Evolutionary conservation across 1,140 invertebrate species (phyloP), one percentile per base, ranked within the genome.

Genomic region (Papilio polyxenes): DNA sequence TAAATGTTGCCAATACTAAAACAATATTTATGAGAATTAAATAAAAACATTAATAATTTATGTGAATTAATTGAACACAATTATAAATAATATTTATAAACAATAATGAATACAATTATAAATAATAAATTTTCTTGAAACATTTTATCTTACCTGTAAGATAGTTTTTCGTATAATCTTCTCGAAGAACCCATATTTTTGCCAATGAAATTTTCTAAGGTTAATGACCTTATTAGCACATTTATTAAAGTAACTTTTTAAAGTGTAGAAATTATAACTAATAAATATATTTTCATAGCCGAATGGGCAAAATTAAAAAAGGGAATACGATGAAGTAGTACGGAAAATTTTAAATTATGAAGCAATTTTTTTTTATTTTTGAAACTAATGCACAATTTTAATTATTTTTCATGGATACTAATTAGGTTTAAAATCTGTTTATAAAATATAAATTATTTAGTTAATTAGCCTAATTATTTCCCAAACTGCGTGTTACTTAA

Each of bases 381-480:
- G 6, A 11, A 65, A 65, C 23, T 65, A 65, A 65, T 65, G 62
- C 62, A 65, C 62, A 65, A 31, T 2, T 69, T 13, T 20, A 62
- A 62, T 7, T 72, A 31, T 37, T 72, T 65, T 17, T 72, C 4
- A 69, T 69, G 13, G 15, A 72, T 72, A 40, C 65, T 72, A 72
- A 72, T 72, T 72, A 72, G 11, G 65, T 72, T 72, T 72, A 62
- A 62, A 62, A 62, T 62, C n/a, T 20, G 59, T 62, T 62, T 4
- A 37, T 69, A 69, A 69, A 69, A 37, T 69, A 69, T 3, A 69
- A 69, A 69, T 37, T 69, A 72, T 72, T 72, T 17, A 37, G 65
- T 72, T 72, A 72, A 72, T 72, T 72, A 72, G 65, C 65, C 65
- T 72, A 72, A 72, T 72, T 72, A 72, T 72, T 72, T 72, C 31